phyloP scores from a whole-genome alignment of 2,888 invertebrate species.

The Zootermopsis nevadensis region DNA sequence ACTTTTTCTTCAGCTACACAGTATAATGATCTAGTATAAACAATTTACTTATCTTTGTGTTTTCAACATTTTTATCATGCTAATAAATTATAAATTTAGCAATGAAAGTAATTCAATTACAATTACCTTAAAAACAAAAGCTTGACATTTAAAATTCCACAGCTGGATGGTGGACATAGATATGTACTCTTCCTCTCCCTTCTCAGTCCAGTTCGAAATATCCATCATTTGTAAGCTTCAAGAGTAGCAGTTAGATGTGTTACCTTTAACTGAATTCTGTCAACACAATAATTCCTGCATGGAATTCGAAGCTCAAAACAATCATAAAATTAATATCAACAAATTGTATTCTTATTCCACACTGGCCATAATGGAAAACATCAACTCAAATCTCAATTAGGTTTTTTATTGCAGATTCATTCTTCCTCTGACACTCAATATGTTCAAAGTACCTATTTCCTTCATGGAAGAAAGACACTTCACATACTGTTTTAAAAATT shows the following conservation, averaged over 20 bases:
- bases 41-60: too few species aligned
- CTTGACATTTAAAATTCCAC: too few species aligned
- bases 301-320: neutral
- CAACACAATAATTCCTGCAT: neutral
- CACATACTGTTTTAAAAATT: constrained; percentile 2
- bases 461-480: constrained; percentile 30
- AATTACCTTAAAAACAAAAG: too few species aligned
- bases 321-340: neutral
- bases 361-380: constrained; percentile 41
- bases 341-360: constrained; percentile 22
- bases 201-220: too few species aligned
- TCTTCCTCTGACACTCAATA: constrained; percentile 26
- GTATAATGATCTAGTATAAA: too few species aligned
- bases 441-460: constrained; percentile 15
- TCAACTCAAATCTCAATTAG: constrained; percentile 10
- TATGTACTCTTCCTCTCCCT: too few species aligned
- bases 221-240: too few species aligned
- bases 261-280: neutral
- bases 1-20: too few species aligned
- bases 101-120: too few species aligned
- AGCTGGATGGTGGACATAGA: too few species aligned
- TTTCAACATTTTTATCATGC: too few species aligned
- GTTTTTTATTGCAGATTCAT: constrained; percentile 29
- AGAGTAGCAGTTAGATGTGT: neutral
- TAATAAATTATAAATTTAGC: too few species aligned